A percentile compares a stretch with the other conserved stretches of the same genome.
Evolutionary conservation across 2,797 vertebrate genomes (phyloP).

Genomic region (Macrochelys suwanniensis): DNA sequence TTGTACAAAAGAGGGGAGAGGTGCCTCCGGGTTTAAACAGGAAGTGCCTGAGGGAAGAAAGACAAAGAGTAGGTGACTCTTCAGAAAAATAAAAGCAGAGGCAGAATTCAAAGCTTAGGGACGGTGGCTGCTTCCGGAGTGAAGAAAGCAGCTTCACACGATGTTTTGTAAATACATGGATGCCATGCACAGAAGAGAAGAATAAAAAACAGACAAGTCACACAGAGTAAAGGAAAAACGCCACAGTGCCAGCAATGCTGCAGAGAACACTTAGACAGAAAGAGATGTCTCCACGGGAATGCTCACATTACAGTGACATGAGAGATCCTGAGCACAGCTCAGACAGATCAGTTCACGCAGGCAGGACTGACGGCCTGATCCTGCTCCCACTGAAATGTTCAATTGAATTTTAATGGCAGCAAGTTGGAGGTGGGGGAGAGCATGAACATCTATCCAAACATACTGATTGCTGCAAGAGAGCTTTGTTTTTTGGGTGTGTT

Average conservation of each 20-base stretch:
- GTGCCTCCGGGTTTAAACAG: slow-evolving; percentile 98
- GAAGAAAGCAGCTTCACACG: slow-evolving; percentile 63
- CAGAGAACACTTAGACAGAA: slow-evolving; percentile 56
- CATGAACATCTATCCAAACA: not conserved
- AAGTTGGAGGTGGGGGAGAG: not conserved
- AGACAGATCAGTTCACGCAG: slow-evolving; percentile 36
- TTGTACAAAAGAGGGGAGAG: slow-evolving; percentile 97
- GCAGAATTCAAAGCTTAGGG: not conserved
- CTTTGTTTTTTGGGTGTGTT: not conserved
- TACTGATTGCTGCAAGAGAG: slow-evolving; percentile 72
- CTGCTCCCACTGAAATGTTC: slow-evolving; percentile 12
- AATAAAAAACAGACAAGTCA: slow-evolving; percentile 61
- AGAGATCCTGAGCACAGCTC: slow-evolving; percentile 39
- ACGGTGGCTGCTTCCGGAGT: slow-evolving; percentile 31
- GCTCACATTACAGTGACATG: slow-evolving; percentile 42
- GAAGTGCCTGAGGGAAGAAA: slow-evolving; percentile 91
- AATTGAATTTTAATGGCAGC: not conserved
- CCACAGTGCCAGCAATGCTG: slow-evolving; percentile 56
- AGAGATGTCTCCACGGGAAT: slow-evolving; percentile 62
- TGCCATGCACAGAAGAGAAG: slow-evolving; percentile 72
- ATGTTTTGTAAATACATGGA: slow-evolving; percentile 57
- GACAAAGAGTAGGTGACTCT: slow-evolving; percentile 65
- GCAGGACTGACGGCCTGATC: slow-evolving; percentile 22
- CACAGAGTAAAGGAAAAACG: slow-evolving; percentile 25
- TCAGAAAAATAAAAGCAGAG: not conserved